Base-by-base conservation (phyloP, 1,140 invertebrate genomes). In the Neodiprion lecontei region DNA sequence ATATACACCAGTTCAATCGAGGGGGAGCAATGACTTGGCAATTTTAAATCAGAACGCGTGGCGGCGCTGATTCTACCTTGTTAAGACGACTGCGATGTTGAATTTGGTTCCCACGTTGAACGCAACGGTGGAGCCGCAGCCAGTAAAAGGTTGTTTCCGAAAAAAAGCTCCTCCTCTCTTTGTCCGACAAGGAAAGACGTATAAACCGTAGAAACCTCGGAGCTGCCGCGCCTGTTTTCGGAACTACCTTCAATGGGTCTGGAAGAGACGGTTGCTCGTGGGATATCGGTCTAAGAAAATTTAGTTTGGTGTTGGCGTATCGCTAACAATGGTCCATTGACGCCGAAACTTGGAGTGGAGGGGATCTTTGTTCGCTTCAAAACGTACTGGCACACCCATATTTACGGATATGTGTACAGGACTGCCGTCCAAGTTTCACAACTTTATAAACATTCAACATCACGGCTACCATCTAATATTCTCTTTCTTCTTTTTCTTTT, bases 201-300 rank as follows among this genome's bases (percentile, higher is more conserved):
- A 1, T 10, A 53, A n/a, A 53, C 1, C 10, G 50, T 53, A 53
- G 5, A 17, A 61, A 61, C 53, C 53, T 61, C n/a, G 53, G 8
- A 1, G 11, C 3, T 17, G 53, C n/a, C n/a, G 53, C n/a, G 53
- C 53, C 53, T 17, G 53, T 12, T 61, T 61, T 17, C 11, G 53
- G 53, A 61, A 61, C 53, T 61, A 61, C 53, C 53, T 61, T 61
- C 53, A 61, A 61, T 61, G 53, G 53, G 53, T 14, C 53, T 61
- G 53, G 53, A 61, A 9, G n/a, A 61, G 53, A 61, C 53, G 53
- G n/a, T 53, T 61, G 53, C n/a, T 4, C n/a, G 11, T 61, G n/a
- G 53, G 11, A 61, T 12, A 14, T 61, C n/a, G 53, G 53, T 61
- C n/a, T 61, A 14, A 17, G 53, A 61, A 61, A 61, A 61, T 61